Percentiles rank a stretch among this genome's conserved stretches.
Conservation (phyloP, 2,888 invertebrate species). For the Bombylius major region DNA sequence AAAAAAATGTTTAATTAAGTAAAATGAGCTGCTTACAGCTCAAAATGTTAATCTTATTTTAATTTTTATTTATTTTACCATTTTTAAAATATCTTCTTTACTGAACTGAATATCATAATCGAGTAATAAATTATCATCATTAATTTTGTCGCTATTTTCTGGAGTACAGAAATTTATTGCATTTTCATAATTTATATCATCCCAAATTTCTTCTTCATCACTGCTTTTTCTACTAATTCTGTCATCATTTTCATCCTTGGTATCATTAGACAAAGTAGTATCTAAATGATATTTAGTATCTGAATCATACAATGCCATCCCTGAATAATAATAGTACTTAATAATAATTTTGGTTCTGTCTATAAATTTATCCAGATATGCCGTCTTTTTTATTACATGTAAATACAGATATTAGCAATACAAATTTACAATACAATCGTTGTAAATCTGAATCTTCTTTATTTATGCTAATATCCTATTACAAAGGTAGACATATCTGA, state of each 20-base stretch:
- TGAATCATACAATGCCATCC: slow-evolving; percentile 8
- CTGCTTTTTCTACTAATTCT: too few relatives aligned
- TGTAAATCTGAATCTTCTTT: too few relatives aligned
- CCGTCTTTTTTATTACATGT: too few relatives aligned
- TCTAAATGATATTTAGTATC: slow-evolving; percentile 9
- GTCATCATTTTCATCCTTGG: too few relatives aligned
- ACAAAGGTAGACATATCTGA: not conserved
- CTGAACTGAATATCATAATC: slow-evolving; percentile 10
- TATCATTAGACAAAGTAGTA: not conserved
- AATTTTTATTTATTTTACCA: not conserved
- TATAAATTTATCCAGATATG: too few relatives aligned
- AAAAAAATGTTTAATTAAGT: too few relatives aligned
- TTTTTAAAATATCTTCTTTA: slow-evolving; percentile 4
- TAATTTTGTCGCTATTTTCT: not conserved
- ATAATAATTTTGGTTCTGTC: too few relatives aligned
- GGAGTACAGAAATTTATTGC: not conserved
- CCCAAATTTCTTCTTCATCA: slow-evolving; percentile 7
- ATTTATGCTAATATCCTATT: too few relatives aligned
- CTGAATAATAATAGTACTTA: not conserved
- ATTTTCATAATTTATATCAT: slow-evolving; percentile 5
- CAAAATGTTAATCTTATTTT: too few relatives aligned
- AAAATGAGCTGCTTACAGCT: too few relatives aligned
- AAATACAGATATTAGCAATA: too few relatives aligned
- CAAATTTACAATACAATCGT: too few relatives aligned
- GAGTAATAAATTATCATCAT: not conserved